phyloP scores from a whole-genome alignment of 2,888 invertebrate genomes.

The Poecilus cupreus region DNA sequence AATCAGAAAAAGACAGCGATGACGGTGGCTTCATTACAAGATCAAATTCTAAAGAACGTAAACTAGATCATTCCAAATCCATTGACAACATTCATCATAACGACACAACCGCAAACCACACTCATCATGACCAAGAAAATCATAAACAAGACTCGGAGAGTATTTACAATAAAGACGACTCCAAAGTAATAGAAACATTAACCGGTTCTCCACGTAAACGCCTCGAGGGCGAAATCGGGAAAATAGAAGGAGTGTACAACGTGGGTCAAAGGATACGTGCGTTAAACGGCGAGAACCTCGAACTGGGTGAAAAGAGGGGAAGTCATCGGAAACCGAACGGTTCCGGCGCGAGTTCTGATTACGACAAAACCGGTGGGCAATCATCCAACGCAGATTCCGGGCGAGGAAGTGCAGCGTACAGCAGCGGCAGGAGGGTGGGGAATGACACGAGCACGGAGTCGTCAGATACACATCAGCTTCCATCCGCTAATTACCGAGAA shows the following conservation, averaged over 20 bases:
- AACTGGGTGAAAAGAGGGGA: slow-evolving; percentile 72
- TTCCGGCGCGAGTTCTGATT: slow-evolving; percentile 82
- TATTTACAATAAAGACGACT: slow-evolving; percentile 63
- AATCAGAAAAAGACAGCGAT: slow-evolving; percentile 76
- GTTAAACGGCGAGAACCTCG: slow-evolving; percentile 71
- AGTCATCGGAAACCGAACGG: slow-evolving; percentile 73
- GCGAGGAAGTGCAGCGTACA: slow-evolving; percentile 87
- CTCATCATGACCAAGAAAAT: slow-evolving; percentile 61
- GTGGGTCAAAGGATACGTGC: slow-evolving; percentile 74
- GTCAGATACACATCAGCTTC: slow-evolving; percentile 73
- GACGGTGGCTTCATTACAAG: slow-evolving; percentile 78
- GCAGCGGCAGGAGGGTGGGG: slow-evolving; percentile 80
- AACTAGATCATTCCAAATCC: slow-evolving; percentile 60
- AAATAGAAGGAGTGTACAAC: slow-evolving; percentile 77
- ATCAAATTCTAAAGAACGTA: slow-evolving; percentile 69
- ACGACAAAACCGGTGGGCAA: slow-evolving; percentile 84
- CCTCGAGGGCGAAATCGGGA: slow-evolving; percentile 67
- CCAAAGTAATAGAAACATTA: slow-evolving; percentile 67
- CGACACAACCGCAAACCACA: slow-evolving; percentile 58
- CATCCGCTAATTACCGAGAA: slow-evolving; percentile 58
- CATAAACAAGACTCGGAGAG: slow-evolving; percentile 59
- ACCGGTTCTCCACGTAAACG: slow-evolving; percentile 70
- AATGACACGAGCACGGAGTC: slow-evolving; percentile 77
- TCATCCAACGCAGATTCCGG: slow-evolving; percentile 87
- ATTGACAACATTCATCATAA: slow-evolving; percentile 51